A percentile compares a stretch with the other conserved stretches of the same genome.
Evolutionary conservation across 2,113 vertebrate genomes (phyloP).

Genomic region (Sceloporus tristichus): DNA sequence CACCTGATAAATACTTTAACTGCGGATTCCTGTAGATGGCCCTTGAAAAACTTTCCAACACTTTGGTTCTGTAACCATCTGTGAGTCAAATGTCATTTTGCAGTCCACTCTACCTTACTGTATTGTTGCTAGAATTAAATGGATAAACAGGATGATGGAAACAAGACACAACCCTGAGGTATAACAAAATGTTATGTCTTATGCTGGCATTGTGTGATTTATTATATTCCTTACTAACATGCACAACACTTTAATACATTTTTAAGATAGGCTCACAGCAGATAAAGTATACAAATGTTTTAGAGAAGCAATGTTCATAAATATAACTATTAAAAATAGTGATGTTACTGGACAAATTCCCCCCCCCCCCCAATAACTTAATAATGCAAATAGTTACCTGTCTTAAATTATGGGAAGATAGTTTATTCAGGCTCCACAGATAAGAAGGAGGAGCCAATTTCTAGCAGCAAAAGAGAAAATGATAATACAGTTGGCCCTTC

Average conservation of each 20-base stretch:
- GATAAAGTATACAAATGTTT: no score
- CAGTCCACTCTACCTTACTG: no score
- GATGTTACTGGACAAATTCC: neutral
- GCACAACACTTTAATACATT: neutral
- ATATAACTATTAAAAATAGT: neutral
- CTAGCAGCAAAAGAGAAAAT: no score
- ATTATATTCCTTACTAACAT: neutral
- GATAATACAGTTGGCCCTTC: no score
- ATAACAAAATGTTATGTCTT: neutral
- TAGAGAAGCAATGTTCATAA: neutral
- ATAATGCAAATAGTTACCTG: neutral
- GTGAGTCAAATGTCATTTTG: no score
- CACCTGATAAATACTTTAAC: no score
- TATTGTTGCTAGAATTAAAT: neutral
- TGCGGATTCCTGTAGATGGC: no score
- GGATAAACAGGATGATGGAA: neutral
- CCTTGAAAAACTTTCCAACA: no score
- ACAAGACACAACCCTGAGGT: neutral
- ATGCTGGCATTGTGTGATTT: neutral
- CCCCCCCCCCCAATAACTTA: no score
- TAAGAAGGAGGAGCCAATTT: neutral
- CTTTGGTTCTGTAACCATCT: no score
- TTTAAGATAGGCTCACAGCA: neutral
- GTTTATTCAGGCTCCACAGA: neutral
- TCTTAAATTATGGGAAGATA: neutral